Evolutionary conservation across 1,140 invertebrate genomes (phyloP), one percentile per base, ranked within the genome.

Genomic region (Scylla paramamosain): DNA sequence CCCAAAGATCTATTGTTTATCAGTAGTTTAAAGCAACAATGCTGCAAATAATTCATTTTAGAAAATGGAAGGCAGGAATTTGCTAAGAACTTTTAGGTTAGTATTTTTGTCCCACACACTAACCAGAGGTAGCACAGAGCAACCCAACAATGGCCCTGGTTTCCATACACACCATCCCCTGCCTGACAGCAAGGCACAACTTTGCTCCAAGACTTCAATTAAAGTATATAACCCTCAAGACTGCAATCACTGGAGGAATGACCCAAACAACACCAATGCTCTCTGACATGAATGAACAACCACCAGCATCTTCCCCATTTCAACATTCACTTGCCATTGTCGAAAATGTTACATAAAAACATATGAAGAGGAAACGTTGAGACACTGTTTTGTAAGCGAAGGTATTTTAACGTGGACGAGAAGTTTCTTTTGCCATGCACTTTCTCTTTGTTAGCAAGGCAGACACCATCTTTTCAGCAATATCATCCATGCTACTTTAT

Each of bases 291-390:
- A 92, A 92, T 31, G 14, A 83, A 92, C 16, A 83, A 83, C 14
- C 52, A 25, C 29, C 46, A 77, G 32, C 77, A 48, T 82, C 48
- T 45, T 52, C 91, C 93, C 93, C 93, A 94, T 94, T 94, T 94
- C 93, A 94, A 94, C 93, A 48, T 8, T 82, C 32, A 94, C 93
- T 94, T 94, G 93, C 93, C 93, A 94, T 94, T 94, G 89, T 94
- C 89, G 25, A 91, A 29, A 16, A 91, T 91, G 28, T 91, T 91
- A 46, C 45, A 48, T 14, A 46, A 46, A 48, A 48, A 29, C 46
- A 39, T 28, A n/a, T n/a, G n/a, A 20, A n/a, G 20, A 77, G 20
- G 8, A 77, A 20, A 77, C 20, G 3, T 8, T 20, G 2, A 77
- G 67, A 77, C n/a, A 77, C 67, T 8, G 16, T 77, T 25, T 77